These are phyloP conservation scores for Noctua janthe DNA, from an alignment of 2,888 invertebrate genomes.

Conservation along the genomic window DNA sequence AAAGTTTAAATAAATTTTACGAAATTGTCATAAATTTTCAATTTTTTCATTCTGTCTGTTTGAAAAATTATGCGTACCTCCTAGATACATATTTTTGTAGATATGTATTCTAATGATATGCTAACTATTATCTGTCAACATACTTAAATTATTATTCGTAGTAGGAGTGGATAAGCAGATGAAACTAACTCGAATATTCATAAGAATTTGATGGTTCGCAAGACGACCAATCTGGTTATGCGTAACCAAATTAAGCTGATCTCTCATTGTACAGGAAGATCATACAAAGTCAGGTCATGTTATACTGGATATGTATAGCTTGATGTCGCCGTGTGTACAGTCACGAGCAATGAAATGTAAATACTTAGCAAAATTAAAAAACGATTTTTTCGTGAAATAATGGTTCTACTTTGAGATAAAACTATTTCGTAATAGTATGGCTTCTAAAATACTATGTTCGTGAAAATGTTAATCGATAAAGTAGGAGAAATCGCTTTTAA, in stretches of 20 bases:
- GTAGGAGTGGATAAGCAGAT: neutral
- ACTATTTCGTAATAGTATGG: neutral
- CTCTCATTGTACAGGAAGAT: no score
- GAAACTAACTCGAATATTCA: neutral
- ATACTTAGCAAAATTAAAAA: no score
- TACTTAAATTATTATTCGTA: neutral
- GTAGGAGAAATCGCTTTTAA: neutral
- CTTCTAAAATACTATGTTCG: neutral
- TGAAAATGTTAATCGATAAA: no score
- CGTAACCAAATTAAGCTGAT: no score
- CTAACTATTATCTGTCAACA: neutral
- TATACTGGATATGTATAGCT: no score
- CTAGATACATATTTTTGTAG: slow-evolving; percentile 2
- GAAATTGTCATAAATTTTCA: neutral
- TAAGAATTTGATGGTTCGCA: neutral
- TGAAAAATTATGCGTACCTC: neutral
- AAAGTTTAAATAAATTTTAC: neutral
- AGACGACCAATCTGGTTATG: no score
- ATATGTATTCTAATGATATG: neutral
- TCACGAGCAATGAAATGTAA: no score
- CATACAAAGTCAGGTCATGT: no score
- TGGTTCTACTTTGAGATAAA: no score
- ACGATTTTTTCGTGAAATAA: no score
- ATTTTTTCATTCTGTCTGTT: neutral
- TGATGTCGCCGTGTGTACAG: no score